These are phyloP conservation scores for Drosophila ironensis DNA, from an alignment of 1,140 invertebrate genomes.

Conservation along the genomic window DNA sequence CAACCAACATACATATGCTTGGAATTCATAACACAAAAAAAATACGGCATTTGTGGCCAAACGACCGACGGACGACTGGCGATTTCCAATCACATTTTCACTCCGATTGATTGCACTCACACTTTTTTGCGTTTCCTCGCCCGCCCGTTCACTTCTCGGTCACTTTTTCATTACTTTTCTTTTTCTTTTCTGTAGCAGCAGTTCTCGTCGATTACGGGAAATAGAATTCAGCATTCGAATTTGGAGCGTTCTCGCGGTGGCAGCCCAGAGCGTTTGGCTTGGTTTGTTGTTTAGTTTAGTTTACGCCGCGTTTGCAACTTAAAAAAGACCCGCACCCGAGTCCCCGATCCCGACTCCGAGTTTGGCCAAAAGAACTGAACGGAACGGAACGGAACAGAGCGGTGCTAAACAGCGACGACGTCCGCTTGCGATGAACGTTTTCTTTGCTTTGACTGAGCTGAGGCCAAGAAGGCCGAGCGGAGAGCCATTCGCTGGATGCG, in stretches of 20 bases:
- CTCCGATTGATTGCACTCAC: conserved; percentile 20
- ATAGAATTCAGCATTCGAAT: not conserved
- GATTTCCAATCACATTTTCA: conserved; percentile 38
- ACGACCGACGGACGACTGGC: not conserved
- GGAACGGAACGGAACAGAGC: conserved; percentile 6
- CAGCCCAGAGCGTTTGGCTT: too few relatives aligned
- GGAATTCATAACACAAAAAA: conserved; percentile 27
- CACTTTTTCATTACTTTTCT: conserved; percentile 5
- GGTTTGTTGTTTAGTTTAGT: conserved; percentile 46
- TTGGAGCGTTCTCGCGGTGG: conserved; percentile 5
- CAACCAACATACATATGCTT: conserved; percentile 4
- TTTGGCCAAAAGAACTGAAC: conserved; percentile 20
- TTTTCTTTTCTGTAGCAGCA: not conserved
- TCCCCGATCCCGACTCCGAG: not conserved
- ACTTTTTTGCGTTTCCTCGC: conserved; percentile 16
- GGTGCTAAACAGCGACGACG: conserved; percentile 31
- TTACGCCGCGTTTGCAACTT: conserved; percentile 53
- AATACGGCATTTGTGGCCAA: conserved; percentile 16
- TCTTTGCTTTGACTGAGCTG: conserved; percentile 16
- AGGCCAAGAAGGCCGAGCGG: not conserved
- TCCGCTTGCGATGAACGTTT: conserved; percentile 9
- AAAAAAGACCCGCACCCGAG: conserved; percentile 12
- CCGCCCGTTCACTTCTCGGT: conserved; percentile 3
- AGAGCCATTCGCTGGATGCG: conserved; percentile 28
- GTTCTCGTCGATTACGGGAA: conserved; percentile 12